Evolutionary conservation across 2,797 vertebrate genomes (phyloP), one percentile per base, ranked within the genome.

Genomic region (Mormyrus hasselquistii): DNA sequence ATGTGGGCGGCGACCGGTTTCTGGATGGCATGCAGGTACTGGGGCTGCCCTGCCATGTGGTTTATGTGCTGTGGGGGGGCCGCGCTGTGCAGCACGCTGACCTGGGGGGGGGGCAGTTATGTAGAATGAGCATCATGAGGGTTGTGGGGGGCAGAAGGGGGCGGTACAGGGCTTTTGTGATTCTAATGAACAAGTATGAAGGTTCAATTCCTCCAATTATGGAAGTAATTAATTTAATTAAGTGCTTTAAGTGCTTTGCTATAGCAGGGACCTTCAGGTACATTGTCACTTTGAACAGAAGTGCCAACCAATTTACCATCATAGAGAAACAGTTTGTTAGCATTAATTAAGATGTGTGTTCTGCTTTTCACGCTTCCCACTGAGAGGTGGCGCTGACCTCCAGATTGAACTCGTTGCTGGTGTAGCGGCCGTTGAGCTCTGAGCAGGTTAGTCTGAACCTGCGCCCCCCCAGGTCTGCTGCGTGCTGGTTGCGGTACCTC

Each of bases 361-460:
- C 4, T 41, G n/a, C 6, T 25, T n/a, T 12, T 41, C 47, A 41
- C 4, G 3, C 22, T 19, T 84, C 44, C 14, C 79, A 50, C 14
- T 47, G 29, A 25, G 38, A 62, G 29, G 41, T 57, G 52, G 22
- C 59, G 65, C 93, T 92, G 90, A 97, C 98, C 97, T 99, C 97
- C 94, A 99, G 25, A 91, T 96, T 98, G 93, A 99, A 98, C 91
- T 98, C 97, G 3, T 99, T 99, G 96, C 99, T 99, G 89, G 95
- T 97, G 90, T 99, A 99, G 12, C 98, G 98, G 2, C 99, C 99
- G 0, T 99, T 99, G 88, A 99, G 97, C 91, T 99, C 98, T 0
- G 98, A 99, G 94, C 99, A 99, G 92, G 98, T 99, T 93, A 99
- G 95, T 91, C 95, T 95, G 94, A 99, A 99, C 89, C 93, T 95